Percentiles rank a stretch among this genome's conserved stretches.
phyloP scores from a whole-genome alignment of 1,140 invertebrate species.

The Calycopis cecrops region DNA sequence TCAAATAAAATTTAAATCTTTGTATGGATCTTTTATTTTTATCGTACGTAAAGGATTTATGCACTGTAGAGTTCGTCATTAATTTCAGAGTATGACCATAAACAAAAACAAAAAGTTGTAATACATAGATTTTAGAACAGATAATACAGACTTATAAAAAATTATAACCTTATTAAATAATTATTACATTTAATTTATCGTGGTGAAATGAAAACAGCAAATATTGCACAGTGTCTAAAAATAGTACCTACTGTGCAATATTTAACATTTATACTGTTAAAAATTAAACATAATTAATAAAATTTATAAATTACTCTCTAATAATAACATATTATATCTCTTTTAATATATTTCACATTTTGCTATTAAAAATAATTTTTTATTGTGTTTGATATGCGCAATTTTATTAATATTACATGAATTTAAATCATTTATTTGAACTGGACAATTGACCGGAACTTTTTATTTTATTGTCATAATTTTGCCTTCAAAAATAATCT shows the following conservation, averaged over 20 bases:
- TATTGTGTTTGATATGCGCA: conserved; percentile 45
- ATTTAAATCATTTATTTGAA: conserved; percentile 24
- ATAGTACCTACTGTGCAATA: not conserved
- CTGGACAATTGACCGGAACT: conserved; percentile 34
- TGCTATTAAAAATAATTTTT: conserved; percentile 11
- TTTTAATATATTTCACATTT: conserved; percentile 8
- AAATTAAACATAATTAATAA: not conserved
- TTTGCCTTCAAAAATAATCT: conserved; percentile 21
- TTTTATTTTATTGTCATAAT: conserved; percentile 35
- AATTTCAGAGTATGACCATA: no score
- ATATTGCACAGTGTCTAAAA: no score
- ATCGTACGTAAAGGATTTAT: no score
- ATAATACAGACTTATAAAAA: no score
- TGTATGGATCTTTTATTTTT: no score
- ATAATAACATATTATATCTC: conserved; percentile 16
- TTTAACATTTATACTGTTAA: not conserved
- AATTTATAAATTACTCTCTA: not conserved
- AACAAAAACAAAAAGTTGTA: no score
- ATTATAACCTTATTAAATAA: no score
- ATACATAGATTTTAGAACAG: no score
- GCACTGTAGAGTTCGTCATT: no score
- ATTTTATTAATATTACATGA: conserved; percentile 21
- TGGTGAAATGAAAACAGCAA: no score
- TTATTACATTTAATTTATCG: no score
- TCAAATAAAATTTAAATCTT: no score